Evolutionary conservation across 1,140 invertebrate genomes (phyloP).

Genomic region (Brachionus rubens): DNA sequence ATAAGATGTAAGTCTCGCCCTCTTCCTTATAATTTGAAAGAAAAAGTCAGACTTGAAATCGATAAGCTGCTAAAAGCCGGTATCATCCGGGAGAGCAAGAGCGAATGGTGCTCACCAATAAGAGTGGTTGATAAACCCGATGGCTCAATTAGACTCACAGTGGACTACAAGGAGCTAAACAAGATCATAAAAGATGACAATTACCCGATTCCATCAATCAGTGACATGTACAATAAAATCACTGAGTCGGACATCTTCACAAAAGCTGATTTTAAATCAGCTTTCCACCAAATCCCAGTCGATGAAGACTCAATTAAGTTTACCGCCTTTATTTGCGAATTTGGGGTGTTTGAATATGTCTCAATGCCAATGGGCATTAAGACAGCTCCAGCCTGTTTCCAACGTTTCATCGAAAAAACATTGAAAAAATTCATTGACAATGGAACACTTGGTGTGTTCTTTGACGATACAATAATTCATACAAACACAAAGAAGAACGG

Average conservation of each 20-base stretch:
- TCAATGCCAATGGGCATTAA: slow-evolving; percentile 45
- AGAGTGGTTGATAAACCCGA: not conserved
- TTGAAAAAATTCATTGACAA: not conserved
- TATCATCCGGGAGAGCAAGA: too few species aligned
- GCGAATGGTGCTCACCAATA: not conserved
- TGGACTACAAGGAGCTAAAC: slow-evolving; percentile 21
- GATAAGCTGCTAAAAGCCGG: too few species aligned
- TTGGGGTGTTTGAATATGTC: slow-evolving; percentile 46
- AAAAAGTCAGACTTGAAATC: too few species aligned
- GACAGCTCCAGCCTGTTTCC: slow-evolving; percentile 45
- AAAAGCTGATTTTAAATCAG: not conserved
- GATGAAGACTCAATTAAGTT: not conserved
- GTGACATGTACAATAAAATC: not conserved
- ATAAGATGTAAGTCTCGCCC: too few species aligned
- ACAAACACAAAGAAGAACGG: not conserved
- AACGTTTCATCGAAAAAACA: slow-evolving; percentile 39
- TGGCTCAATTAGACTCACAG: not conserved
- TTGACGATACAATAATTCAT: not conserved
- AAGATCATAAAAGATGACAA: not conserved
- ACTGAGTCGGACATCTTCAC: not conserved
- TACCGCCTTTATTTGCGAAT: not conserved
- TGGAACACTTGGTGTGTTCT: not conserved
- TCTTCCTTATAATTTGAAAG: too few species aligned
- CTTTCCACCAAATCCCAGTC: not conserved
- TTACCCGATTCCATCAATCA: not conserved